A percentile compares a stretch with the other conserved stretches of the same genome.
Conservation (phyloP, 2,113 vertebrate genomes). For the Felis chaus region DNA sequence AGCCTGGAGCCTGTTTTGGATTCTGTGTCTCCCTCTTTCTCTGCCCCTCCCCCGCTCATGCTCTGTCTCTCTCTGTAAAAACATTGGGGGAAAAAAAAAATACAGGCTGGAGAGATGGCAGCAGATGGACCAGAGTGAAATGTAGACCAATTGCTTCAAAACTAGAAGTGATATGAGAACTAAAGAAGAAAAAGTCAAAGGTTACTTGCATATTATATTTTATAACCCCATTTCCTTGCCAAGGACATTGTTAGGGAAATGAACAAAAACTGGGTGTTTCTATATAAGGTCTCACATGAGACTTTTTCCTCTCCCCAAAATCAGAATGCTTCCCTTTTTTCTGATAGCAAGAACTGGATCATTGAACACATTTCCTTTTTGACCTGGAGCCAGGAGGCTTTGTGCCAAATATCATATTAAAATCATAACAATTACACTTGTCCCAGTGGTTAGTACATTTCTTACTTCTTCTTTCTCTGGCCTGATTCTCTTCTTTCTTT, state of each 20-base stretch:
- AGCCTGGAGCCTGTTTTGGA: too few species aligned
- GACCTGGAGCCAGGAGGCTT: background rate
- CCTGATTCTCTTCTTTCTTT: background rate
- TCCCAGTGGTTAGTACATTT: background rate
- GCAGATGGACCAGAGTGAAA: background rate
- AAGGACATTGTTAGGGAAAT: slow-evolving; percentile 12
- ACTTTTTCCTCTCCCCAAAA: background rate
- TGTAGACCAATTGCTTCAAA: background rate
- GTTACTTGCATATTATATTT: background rate
- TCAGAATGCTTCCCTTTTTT: background rate
- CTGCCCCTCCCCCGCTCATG: too few species aligned
- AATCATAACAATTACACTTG: background rate
- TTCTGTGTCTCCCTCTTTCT: too few species aligned
- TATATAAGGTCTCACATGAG: background rate
- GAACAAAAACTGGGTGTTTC: background rate
- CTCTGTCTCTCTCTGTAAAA: too few species aligned
- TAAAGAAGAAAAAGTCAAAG: background rate
- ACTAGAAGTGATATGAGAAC: background rate
- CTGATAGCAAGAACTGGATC: background rate
- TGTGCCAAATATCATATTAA: background rate
- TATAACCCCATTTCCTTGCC: background rate
- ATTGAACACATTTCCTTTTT: background rate
- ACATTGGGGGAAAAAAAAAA: background rate
- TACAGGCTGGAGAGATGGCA: background rate
- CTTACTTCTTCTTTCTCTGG: background rate